Evolutionary conservation across 2,113 vertebrate genomes (phyloP).

Genomic region (Sylvietta virens): DNA sequence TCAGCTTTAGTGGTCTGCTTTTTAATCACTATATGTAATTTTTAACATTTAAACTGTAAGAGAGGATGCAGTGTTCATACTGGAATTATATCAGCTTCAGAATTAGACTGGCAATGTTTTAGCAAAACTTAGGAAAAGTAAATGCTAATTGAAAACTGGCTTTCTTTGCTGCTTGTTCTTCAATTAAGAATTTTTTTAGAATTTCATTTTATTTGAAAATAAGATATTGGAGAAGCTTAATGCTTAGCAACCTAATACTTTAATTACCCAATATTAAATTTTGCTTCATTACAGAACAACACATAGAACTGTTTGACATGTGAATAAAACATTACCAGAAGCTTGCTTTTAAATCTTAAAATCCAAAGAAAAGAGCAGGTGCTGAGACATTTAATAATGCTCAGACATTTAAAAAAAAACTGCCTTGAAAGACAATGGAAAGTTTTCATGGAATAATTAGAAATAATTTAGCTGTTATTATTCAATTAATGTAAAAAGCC

Average conservation of each 20-base stretch:
- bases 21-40: not conserved
- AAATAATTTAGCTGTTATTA: not conserved
- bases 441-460: not conserved
- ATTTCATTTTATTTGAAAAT: not conserved
- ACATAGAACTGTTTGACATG: not conserved
- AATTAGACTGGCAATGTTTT: not conserved
- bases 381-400: not conserved
- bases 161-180: not conserved
- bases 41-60: not conserved
- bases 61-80: not conserved
- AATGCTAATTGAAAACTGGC: not conserved
- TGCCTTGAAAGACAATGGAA: not conserved
- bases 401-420: not conserved
- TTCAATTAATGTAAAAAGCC: not conserved
- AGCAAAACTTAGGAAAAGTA: not conserved
- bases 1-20: not conserved
- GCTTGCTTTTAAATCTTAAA: not conserved
- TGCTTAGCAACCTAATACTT: not conserved
- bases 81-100: not conserved
- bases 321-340: not conserved
- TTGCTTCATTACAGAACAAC: not conserved
- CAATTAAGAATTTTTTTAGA: not conserved
- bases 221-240: not conserved
- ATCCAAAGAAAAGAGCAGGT: not conserved
- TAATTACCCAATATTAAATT: not conserved